Percentiles rank a stretch among this genome's conserved stretches.
Evolutionary conservation across 2,888 invertebrate species (phyloP).

Genomic region (Venusia cambrica): DNA sequence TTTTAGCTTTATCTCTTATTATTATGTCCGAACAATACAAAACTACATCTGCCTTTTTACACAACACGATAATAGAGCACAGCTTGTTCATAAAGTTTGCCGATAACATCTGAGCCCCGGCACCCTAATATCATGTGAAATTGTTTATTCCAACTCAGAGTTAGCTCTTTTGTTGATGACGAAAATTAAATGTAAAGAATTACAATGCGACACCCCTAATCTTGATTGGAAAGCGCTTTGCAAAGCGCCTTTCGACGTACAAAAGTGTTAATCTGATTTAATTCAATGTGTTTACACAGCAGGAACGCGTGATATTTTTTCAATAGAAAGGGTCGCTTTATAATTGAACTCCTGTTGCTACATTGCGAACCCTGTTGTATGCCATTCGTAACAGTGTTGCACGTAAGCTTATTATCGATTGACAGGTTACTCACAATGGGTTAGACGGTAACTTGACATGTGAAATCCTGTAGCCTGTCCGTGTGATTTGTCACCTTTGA

Average conservation of each 20-base stretch:
- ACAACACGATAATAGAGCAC: constrained; percentile 34
- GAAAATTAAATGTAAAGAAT: constrained; percentile 68
- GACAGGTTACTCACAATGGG: constrained; percentile 14
- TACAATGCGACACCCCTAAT: constrained; percentile 71
- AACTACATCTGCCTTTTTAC: constrained; percentile 23
- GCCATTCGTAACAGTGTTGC: constrained; percentile 37
- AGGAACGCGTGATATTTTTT: constrained; percentile 59
- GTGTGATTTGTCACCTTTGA: no score
- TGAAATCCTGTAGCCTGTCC: constrained; percentile 7
- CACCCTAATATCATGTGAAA: constrained; percentile 57
- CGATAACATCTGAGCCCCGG: constrained; percentile 54
- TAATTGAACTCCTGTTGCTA: constrained; percentile 23
- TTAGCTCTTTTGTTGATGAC: constrained; percentile 58
- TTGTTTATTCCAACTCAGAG: constrained; percentile 62
- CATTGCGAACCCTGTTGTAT: constrained; percentile 40
- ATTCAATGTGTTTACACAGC: constrained; percentile 70
- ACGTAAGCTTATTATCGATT: constrained; percentile 21
- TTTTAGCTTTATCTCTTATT: constrained; percentile 9
- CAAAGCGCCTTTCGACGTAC: constrained; percentile 61
- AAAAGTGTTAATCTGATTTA: constrained; percentile 77
- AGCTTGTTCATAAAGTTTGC: constrained; percentile 38
- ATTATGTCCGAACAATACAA: constrained; percentile 3
- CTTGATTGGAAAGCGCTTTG: constrained; percentile 68
- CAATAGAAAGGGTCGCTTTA: constrained; percentile 45
- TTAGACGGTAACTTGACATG: constrained; percentile 8